These are phyloP conservation scores for Drosophila kepulauana DNA, from an alignment of 1,140 invertebrate genomes.

Conservation along the genomic window DNA sequence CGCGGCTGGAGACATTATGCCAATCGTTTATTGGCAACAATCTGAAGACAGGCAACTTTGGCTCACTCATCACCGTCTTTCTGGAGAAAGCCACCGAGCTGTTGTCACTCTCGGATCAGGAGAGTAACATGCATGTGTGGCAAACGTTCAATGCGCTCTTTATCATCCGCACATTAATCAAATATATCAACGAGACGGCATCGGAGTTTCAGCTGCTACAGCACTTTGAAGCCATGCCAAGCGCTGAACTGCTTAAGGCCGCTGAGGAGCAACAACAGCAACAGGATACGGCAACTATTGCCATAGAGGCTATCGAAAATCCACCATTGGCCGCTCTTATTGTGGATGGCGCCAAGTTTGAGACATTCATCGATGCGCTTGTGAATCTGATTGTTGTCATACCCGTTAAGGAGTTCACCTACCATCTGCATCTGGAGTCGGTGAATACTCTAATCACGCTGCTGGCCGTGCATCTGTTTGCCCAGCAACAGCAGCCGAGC, in stretches of 20 bases:
- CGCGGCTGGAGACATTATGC: conserved; percentile 90
- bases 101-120: conserved; percentile 92
- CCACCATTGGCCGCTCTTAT: conserved; percentile 49
- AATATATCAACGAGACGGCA: conserved; percentile 94
- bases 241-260: conserved; percentile 57
- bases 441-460: conserved; percentile 94
- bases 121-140: conserved; percentile 97
- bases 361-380: conserved; percentile 83
- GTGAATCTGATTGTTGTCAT: conserved; percentile 83
- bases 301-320: conserved; percentile 76
- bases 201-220: conserved; percentile 91
- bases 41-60: conserved; percentile 93
- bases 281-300: conserved; percentile 58
- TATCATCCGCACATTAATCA: conserved; percentile 94
- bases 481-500: conserved; percentile 85
- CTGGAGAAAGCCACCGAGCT: conserved; percentile 92
- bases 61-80: conserved; percentile 94
- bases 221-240: conserved; percentile 89
- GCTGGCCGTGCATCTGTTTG: conserved; percentile 95
- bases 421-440: conserved; percentile 94
- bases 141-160: conserved; percentile 98
- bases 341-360: conserved; percentile 81
- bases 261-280: conserved; percentile 61
- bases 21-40: conserved; percentile 92
- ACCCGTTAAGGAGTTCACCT: conserved; percentile 90